These are phyloP conservation scores for Blennius ocellaris DNA, from an alignment of 2,113 vertebrate species.

Conservation along the genomic window DNA sequence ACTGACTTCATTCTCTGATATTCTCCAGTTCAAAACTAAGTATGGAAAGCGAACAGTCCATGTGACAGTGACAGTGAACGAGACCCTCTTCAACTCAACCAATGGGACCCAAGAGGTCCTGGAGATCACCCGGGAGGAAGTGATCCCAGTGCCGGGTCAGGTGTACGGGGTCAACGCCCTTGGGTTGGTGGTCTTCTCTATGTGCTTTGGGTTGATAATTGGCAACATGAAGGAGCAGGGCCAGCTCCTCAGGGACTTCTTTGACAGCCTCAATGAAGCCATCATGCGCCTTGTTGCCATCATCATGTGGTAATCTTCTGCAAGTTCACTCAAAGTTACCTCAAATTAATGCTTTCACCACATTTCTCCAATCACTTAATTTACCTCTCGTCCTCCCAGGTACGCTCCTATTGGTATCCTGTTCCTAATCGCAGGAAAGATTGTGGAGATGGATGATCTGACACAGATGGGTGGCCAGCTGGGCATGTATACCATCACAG, in stretches of 20 bases:
- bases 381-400: conserved; percentile 76
- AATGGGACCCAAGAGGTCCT: conserved; percentile 78
- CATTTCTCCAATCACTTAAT: not conserved
- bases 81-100: conserved; percentile 82
- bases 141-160: conserved; percentile 91
- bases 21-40: conserved; percentile 93
- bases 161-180: conserved; percentile 95
- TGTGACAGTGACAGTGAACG: conserved; percentile 84
- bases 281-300: conserved; percentile 96
- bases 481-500: conserved; percentile 97
- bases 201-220: conserved; percentile 96
- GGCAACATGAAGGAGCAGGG: conserved; percentile 98
- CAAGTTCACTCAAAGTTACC: not conserved
- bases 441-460: conserved; percentile 98
- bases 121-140: conserved; percentile 84
- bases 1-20: not conserved
- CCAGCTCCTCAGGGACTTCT: conserved; percentile 91
- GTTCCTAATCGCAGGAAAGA: conserved; percentile 97
- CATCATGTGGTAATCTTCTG: conserved; percentile 90
- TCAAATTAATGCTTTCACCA: not conserved
- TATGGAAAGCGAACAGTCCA: conserved; percentile 88
- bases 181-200: conserved; percentile 96
- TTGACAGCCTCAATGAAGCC: conserved; percentile 95
- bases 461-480: conserved; percentile 96
- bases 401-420: conserved; percentile 96